Evolutionary conservation across 2,797 vertebrate genomes (phyloP).

Genomic region (Labroides dimidiatus): DNA sequence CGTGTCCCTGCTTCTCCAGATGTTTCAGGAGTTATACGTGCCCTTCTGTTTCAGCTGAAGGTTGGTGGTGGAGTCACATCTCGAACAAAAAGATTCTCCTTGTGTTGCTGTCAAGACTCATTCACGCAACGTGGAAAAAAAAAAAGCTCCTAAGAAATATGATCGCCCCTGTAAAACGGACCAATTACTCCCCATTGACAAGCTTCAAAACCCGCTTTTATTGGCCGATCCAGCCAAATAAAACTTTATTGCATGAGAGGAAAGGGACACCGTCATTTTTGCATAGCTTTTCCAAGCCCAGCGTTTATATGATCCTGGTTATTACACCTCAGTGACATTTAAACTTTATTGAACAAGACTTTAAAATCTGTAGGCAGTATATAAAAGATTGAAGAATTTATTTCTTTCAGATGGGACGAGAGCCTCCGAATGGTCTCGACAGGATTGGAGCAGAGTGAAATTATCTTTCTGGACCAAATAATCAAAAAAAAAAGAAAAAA

Average conservation of each 20-base stretch:
- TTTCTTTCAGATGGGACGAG: constrained; percentile 90
- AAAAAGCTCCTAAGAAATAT: constrained; percentile 93
- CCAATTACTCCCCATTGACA: constrained; percentile 99
- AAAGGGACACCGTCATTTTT: constrained; percentile 93
- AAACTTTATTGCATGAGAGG: constrained; percentile 96
- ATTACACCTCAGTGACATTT: constrained; percentile 99
- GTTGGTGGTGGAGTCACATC: constrained; percentile 45
- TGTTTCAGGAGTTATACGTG: constrained; percentile 38
- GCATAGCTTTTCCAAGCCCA: constrained; percentile 93
- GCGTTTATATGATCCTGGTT: constrained; percentile 95
- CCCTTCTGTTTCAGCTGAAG: constrained; percentile 48
- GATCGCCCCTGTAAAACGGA: constrained; percentile 95
- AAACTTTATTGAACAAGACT: constrained; percentile 99
- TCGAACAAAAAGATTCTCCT: constrained; percentile 78
- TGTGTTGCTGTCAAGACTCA: constrained; percentile 89
- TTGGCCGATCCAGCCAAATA: constrained; percentile 99
- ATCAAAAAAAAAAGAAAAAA: neutral
- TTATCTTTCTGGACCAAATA: constrained; percentile 16
- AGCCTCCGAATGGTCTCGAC: constrained; percentile 82
- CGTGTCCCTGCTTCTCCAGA: constrained; percentile 64
- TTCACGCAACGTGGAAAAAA: constrained; percentile 87
- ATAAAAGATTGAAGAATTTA: constrained; percentile 96
- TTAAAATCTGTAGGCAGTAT: constrained; percentile 99
- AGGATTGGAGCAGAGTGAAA: constrained; percentile 80
- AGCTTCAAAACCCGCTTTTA: constrained; percentile 97